phyloP scores from a whole-genome alignment of 2,113 vertebrate species.

The Tragelaphus strepsiceros region DNA sequence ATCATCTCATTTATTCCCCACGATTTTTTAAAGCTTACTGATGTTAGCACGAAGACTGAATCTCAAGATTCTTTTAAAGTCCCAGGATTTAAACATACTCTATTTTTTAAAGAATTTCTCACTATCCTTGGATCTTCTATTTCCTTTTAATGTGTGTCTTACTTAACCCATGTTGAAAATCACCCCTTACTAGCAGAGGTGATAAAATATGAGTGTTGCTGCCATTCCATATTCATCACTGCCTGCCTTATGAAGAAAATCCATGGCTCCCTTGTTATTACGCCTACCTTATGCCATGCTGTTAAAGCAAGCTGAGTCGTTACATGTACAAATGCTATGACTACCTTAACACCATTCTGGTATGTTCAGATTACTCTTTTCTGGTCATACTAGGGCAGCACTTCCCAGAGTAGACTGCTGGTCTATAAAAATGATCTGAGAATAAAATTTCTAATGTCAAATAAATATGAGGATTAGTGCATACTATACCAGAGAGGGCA shows the following conservation, averaged over 20 bases:
- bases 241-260: not conserved
- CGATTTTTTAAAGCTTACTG: not conserved
- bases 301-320: not conserved
- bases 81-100: not conserved
- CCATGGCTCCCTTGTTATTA: not conserved
- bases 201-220: not conserved
- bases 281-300: not conserved
- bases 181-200: not conserved
- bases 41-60: not conserved
- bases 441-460: not conserved
- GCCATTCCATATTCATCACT: not conserved
- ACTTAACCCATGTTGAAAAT: not conserved
- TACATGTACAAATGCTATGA: not conserved
- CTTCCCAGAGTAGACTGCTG: not conserved
- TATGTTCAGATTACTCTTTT: not conserved
- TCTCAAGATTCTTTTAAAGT: not conserved
- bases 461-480: not conserved
- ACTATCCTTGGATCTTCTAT: not conserved
- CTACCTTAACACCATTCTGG: not conserved
- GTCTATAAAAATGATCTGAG: not conserved
- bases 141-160: not conserved
- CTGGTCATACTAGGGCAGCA: not conserved
- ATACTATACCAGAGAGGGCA: too few species aligned
- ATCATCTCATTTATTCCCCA: not conserved
- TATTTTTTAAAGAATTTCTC: not conserved